Conservation (phyloP, 1,140 invertebrate species). For the Drosophila takahashii region DNA sequence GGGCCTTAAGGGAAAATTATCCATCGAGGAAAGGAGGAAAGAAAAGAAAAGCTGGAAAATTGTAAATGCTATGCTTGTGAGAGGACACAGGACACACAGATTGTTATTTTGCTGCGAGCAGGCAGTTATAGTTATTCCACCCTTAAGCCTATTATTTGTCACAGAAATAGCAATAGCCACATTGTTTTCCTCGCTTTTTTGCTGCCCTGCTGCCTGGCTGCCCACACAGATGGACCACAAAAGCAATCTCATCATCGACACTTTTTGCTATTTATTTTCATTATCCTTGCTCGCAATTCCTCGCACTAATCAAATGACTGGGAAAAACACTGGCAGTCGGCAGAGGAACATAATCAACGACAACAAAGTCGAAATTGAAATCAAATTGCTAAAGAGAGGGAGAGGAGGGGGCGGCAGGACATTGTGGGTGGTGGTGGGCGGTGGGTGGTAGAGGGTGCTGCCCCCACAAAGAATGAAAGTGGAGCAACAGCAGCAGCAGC, state of each 20-base stretch:
- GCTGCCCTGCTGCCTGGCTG: too few species aligned
- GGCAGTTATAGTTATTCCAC: slow-evolving; percentile 2
- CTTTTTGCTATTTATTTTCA: slow-evolving; percentile 63
- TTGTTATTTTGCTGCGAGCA: neutral
- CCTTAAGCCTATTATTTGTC: slow-evolving; percentile 27
- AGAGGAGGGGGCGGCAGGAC: neutral
- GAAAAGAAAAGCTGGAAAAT: neutral
- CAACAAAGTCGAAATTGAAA: slow-evolving; percentile 61
- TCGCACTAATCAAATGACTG: slow-evolving; percentile 55
- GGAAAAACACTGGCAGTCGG: slow-evolving; percentile 33
- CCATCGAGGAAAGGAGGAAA: neutral
- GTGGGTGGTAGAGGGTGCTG: neutral
- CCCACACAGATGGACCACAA: slow-evolving; percentile 40
- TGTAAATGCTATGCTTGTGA: neutral
- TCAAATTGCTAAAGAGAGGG: slow-evolving; percentile 61
- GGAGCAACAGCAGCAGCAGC: slow-evolving; percentile 9
- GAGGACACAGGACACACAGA: neutral
- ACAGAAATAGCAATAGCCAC: slow-evolving; percentile 12
- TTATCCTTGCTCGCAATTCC: slow-evolving; percentile 51
- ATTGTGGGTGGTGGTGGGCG: neutral
- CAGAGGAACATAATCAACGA: slow-evolving; percentile 40
- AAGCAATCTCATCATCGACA: slow-evolving; percentile 62
- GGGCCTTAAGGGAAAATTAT: neutral
- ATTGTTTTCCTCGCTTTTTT: neutral
- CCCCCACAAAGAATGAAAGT: slow-evolving; percentile 5